Evolutionary conservation across 2,888 invertebrate species (phyloP), one percentile per base, ranked within the genome.

Genomic region (Hyposoter dolosus): DNA sequence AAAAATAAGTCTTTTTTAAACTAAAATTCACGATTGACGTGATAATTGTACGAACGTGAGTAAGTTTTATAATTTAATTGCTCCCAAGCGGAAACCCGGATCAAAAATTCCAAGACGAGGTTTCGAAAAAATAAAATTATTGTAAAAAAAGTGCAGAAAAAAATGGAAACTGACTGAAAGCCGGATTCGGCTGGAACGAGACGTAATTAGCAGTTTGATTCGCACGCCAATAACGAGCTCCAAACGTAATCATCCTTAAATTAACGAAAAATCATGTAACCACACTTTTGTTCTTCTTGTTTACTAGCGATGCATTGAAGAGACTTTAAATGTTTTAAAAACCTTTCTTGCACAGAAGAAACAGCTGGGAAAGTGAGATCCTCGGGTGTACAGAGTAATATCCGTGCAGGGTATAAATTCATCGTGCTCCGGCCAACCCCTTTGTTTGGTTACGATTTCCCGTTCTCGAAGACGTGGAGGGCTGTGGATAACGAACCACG

Each of bases 371-470:
- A 60, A 60, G 23, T 23, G 4, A 60, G 28, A 28, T 60, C 5
- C 28, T 60, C 60, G 60, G 28, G 28, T 60, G 28, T 15, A 28
- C 28, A 60, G 15, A 15, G 60, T 56, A 28, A 79, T 63, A 45
- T 60, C 17, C 32, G 45, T 28, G 56, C 56, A 23, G 56, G 23
- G 19, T 23, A 23, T 23, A 56, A 23, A 69, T 69, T 43, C 28
- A 77, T 77, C 23, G 19, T 23, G 60, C 60, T 5, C 43, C 6
- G 60, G 7, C 50, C 47, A 72, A 85, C 84, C 87, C 88, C 87
- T 89, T 89, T 89, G 88, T 92, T 92, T 90, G 91, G 88, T 90
- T 90, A 90, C 84, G 53, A 75, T 45, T 40, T 40, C 71, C 86
- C 90, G 89, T 91, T 90, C 90, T 89, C 74, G 47, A 60, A 68